Conservation (phyloP, 37 sponge, comb jelly and placozoan genomes). For the Oopsacas minuta region DNA sequence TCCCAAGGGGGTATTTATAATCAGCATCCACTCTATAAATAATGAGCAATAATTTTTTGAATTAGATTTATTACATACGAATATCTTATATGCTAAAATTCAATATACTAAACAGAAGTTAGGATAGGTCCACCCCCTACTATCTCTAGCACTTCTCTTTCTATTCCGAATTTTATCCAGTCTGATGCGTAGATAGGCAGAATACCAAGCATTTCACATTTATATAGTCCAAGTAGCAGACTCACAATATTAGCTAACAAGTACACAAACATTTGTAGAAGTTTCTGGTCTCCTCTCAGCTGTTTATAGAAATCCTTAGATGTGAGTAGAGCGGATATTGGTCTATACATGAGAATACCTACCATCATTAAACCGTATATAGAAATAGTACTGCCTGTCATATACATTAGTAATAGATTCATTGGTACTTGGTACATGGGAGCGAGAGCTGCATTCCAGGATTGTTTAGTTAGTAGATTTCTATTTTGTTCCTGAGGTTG, state of each 20-base stretch:
- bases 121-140: neutral
- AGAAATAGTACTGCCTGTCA: slow-evolving; percentile 88
- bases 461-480: slow-evolving; percentile 41
- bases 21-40: too few species aligned
- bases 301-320: slow-evolving; percentile 56
- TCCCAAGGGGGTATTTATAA: too few species aligned
- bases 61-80: too few species aligned
- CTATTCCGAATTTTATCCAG: slow-evolving; percentile 74
- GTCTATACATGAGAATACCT: slow-evolving; percentile 82
- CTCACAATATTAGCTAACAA: slow-evolving; percentile 64
- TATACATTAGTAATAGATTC: slow-evolving; percentile 85
- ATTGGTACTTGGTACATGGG: slow-evolving; percentile 96
- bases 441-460: slow-evolving; percentile 85
- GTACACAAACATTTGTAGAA: slow-evolving; percentile 71
- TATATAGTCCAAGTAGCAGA: slow-evolving; percentile 74
- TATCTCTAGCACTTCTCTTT: neutral
- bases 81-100: too few species aligned
- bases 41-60: too few species aligned
- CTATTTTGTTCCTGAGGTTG: neutral
- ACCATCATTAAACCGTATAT: slow-evolving; percentile 97
- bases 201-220: slow-evolving; percentile 81
- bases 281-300: slow-evolving; percentile 67
- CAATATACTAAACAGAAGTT: too few species aligned
- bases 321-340: slow-evolving; percentile 64
- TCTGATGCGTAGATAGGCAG: slow-evolving; percentile 86